Percentiles rank a stretch among this genome's conserved stretches.
phyloP scores from a whole-genome alignment of 1,140 invertebrate species.

The Lanistes nyassanus region DNA sequence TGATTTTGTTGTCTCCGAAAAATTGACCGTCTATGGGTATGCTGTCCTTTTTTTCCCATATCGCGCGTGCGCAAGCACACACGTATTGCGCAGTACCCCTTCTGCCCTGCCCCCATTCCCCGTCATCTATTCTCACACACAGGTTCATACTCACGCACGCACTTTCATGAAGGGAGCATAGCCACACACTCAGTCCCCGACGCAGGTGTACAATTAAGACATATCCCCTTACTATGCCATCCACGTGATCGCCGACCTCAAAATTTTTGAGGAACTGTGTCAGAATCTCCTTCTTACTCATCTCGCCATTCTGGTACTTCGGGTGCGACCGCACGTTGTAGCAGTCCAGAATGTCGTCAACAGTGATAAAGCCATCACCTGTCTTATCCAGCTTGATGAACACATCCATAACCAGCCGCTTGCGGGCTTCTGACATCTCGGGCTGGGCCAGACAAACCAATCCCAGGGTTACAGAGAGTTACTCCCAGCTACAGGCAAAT shows the following conservation, averaged over 20 bases:
- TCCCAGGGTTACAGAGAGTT: too few relatives aligned
- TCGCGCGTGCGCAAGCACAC: too few relatives aligned
- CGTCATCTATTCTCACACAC: background rate
- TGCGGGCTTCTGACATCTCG: slow-evolving; percentile 80
- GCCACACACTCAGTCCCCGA: background rate
- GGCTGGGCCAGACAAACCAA: slow-evolving; percentile 74
- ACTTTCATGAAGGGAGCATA: too few relatives aligned
- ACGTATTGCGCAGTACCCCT: too few relatives aligned
- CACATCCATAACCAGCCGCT: slow-evolving; percentile 81
- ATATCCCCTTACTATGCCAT: slow-evolving; percentile 79
- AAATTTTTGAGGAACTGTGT: slow-evolving; percentile 88
- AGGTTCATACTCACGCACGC: slow-evolving; percentile 12
- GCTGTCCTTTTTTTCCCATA: too few relatives aligned
- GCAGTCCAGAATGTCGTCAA: slow-evolving; percentile 82
- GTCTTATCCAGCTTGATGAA: slow-evolving; percentile 90
- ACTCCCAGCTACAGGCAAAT: too few relatives aligned
- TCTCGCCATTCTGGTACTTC: slow-evolving; percentile 86
- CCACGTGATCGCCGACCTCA: slow-evolving; percentile 77
- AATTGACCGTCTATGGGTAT: too few relatives aligned
- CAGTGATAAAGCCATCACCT: slow-evolving; percentile 75
- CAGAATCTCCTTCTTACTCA: slow-evolving; percentile 86
- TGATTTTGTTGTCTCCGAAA: too few relatives aligned
- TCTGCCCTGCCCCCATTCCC: too few relatives aligned
- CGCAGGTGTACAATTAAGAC: background rate
- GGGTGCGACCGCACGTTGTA: slow-evolving; percentile 84